Evolutionary conservation across 2,797 vertebrate species (phyloP).

Genomic region (Clamator glandarius): DNA sequence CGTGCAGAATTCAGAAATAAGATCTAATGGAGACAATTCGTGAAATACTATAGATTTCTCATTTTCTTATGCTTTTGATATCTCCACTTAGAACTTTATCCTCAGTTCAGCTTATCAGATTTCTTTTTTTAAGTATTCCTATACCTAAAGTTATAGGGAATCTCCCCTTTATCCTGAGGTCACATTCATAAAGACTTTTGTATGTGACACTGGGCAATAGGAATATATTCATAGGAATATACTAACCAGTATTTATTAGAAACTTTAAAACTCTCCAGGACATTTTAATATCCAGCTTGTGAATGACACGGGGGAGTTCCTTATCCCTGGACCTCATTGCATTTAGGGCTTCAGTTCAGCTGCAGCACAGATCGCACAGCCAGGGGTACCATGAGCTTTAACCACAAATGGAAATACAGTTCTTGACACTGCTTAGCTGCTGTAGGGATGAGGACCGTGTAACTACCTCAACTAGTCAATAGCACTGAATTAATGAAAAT

Average conservation of each 20-base stretch:
- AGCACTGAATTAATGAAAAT: too few species aligned
- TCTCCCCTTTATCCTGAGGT: neutral
- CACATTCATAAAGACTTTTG: neutral
- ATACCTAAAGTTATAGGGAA: neutral
- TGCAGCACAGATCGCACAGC: too few species aligned
- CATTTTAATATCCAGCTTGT: neutral
- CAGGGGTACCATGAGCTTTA: neutral
- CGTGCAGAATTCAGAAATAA: neutral
- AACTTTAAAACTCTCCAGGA: neutral
- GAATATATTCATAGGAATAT: too few species aligned
- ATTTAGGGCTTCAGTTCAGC: neutral
- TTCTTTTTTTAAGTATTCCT: neutral
- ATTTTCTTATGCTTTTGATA: neutral
- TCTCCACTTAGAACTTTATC: neutral
- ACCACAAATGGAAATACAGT: neutral
- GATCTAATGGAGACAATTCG: neutral
- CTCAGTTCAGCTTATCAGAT: neutral
- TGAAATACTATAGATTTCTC: neutral
- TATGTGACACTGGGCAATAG: neutral
- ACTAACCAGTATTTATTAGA: neutral
- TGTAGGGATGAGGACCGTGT: too few species aligned
- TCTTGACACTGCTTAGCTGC: too few species aligned
- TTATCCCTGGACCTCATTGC: neutral
- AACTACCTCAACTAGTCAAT: too few species aligned
- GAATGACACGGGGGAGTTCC: neutral